These are phyloP conservation scores for Porites lobata DNA, from an alignment of 92 coral and sea anemone species.

Conservation along the genomic window DNA sequence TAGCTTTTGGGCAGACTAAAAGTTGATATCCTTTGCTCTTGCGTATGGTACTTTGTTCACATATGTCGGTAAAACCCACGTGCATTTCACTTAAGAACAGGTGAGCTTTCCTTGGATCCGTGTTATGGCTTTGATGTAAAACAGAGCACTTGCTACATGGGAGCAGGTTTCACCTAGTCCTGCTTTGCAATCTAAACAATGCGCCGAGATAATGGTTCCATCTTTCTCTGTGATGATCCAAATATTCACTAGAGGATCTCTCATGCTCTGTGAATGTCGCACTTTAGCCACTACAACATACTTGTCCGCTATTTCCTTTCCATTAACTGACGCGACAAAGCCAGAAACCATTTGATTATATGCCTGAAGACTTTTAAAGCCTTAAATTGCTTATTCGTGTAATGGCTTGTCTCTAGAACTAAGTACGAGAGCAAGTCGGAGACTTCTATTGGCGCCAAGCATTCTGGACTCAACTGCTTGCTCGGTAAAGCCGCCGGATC, in stretches of 20 bases:
- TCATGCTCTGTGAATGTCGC: slow-evolving; percentile 57
- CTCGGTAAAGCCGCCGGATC: slow-evolving; percentile 31
- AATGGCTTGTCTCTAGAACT: slow-evolving; percentile 45
- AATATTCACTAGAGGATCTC: slow-evolving; percentile 43
- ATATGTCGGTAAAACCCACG: slow-evolving; percentile 49
- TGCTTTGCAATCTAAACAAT: slow-evolving; percentile 60
- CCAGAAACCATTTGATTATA: slow-evolving; percentile 54
- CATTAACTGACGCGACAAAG: slow-evolving; percentile 35
- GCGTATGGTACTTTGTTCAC: slow-evolving; percentile 48
- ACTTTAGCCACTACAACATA: slow-evolving; percentile 53
- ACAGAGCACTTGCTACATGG: slow-evolving; percentile 53
- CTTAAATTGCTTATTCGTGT: slow-evolving; percentile 46
- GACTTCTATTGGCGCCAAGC: slow-evolving; percentile 49
- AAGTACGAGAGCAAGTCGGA: slow-evolving; percentile 25
- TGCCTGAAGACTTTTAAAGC: slow-evolving; percentile 42
- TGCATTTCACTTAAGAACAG: slow-evolving; percentile 64
- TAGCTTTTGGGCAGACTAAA: slow-evolving; percentile 62
- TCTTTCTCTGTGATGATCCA: slow-evolving; percentile 57
- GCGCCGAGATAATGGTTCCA: slow-evolving; percentile 48
- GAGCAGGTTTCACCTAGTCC: slow-evolving; percentile 56
- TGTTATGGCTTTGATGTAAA: slow-evolving; percentile 52
- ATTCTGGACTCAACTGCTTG: slow-evolving; percentile 51
- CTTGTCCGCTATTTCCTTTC: slow-evolving; percentile 46
- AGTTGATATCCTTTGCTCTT: slow-evolving; percentile 59
- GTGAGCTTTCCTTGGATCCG: slow-evolving; percentile 59